Evolutionary conservation across 2,113 vertebrate genomes (phyloP), one percentile per base, ranked within the genome.

Genomic region (Corapipo altera): DNA sequence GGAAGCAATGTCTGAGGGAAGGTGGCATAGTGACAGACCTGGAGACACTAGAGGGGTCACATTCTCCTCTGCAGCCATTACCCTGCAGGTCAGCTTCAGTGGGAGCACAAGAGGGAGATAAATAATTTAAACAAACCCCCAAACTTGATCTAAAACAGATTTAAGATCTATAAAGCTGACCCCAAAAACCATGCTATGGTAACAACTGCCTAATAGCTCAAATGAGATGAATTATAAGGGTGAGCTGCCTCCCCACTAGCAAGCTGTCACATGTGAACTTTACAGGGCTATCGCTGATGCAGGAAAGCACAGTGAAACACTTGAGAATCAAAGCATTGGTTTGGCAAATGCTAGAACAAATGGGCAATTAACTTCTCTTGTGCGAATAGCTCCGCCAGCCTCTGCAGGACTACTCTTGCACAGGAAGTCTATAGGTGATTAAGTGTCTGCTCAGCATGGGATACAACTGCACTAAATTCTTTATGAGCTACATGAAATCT

Each of bases 381-480:
- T 62, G 85, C 0, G 5, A 96, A 76, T 23, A 72, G 94, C 77
- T 89, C 35, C 5, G 30, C 72, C 0, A 48, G 91, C 72, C 89
- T 88, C 92, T 0, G 3, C 89, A 87, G 89, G 87, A 30, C 93
- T 73, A 74, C 78, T 94, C 95, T 91, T 0, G 20, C 89, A 93
- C 94, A 96, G 93, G 96, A 97, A 94, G 82, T 79, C 93, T 58
- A 90, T 58, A 85, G 94, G 93, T 91, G 93, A 97, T 95, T 95
- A 96, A 95, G 85, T 91, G 89, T 93, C 91, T 95, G 91, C 91
- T 95, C 94, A 95, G 95, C 89, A 95, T 67, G 80, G 96, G 93
- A 91, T 86, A 92, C 72, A 88, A 95, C 92, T 71, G 61, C 46
- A 89, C 92, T 96, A 88, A 94, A 95, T 89, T 91, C 91, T 96